Conservation (phyloP, 2,888 invertebrate genomes). For the Drosophila paranaensis region DNA sequence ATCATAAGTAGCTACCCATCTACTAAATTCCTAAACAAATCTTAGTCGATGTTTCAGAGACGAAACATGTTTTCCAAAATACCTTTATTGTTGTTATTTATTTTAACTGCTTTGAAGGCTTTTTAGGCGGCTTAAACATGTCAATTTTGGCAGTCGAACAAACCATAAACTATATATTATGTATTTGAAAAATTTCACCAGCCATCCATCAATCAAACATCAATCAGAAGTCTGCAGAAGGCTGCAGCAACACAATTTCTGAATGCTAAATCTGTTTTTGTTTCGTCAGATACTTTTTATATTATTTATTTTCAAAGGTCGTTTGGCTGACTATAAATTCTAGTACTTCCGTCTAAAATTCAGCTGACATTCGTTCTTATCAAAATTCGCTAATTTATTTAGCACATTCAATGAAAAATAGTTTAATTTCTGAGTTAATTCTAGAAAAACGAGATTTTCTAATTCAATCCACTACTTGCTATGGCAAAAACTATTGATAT, state of each 20-base stretch:
- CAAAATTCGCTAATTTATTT: slow-evolving; percentile 31
- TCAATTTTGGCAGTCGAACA: slow-evolving; percentile 33
- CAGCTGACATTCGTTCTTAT: slow-evolving; percentile 29
- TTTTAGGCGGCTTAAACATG: slow-evolving; percentile 38
- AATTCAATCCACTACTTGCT: slow-evolving; percentile 32
- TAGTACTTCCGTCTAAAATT: slow-evolving; percentile 49
- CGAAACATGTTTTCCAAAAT: slow-evolving; percentile 1
- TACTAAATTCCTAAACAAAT: slow-evolving; percentile 5
- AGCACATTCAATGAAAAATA: slow-evolving; percentile 25
- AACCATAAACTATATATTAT: slow-evolving; percentile 41
- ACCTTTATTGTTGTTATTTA: neutral
- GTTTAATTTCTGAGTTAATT: slow-evolving; percentile 6
- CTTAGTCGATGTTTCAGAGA: slow-evolving; percentile 26
- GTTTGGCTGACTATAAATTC: slow-evolving; percentile 6
- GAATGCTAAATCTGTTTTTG: slow-evolving; percentile 25
- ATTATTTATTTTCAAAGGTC: slow-evolving; percentile 30
- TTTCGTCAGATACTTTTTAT: slow-evolving; percentile 1
- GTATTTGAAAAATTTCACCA: slow-evolving; percentile 48
- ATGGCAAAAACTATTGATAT: slow-evolving; percentile 25
- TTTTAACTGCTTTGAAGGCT: slow-evolving; percentile 31
- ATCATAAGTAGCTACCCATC: slow-evolving; percentile 19
- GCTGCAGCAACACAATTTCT: slow-evolving; percentile 26
- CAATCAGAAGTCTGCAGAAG: slow-evolving; percentile 39
- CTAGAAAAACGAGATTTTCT: slow-evolving; percentile 2
- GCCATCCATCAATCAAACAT: slow-evolving; percentile 71